phyloP scores from a whole-genome alignment of 2,888 invertebrate genomes.

The Conomelus anceps region DNA sequence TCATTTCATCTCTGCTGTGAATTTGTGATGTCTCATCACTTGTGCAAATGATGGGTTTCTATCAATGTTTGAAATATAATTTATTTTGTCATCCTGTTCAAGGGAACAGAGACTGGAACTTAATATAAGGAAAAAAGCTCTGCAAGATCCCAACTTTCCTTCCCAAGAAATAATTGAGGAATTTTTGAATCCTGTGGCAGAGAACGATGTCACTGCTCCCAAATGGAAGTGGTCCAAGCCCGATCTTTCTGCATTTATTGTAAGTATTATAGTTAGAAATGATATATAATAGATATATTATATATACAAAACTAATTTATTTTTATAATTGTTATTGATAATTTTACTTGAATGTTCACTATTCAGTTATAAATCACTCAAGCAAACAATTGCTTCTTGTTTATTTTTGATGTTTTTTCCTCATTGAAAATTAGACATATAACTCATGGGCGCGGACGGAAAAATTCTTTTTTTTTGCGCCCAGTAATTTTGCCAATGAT shows the following conservation, averaged over 20 bases:
- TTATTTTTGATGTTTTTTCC: too few relatives aligned
- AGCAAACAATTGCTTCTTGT: too few relatives aligned
- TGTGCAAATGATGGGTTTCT: too few relatives aligned
- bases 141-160: slow-evolving; percentile 59
- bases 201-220: slow-evolving; percentile 45
- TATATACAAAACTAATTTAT: too few relatives aligned
- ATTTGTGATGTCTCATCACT: too few relatives aligned
- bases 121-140: slow-evolving; percentile 58
- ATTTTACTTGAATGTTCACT: too few relatives aligned
- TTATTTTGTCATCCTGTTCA: too few relatives aligned
- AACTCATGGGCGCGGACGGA: background rate
- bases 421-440: slow-evolving; percentile 13
- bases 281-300: background rate
- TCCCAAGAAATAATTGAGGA: slow-evolving; percentile 66
- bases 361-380: too few relatives aligned
- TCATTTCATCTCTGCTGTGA: too few relatives aligned
- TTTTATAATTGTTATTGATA: too few relatives aligned
- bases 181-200: slow-evolving; percentile 54
- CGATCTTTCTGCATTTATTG: slow-evolving; percentile 61
- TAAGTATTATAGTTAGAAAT: slow-evolving; percentile 41
- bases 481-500: too few relatives aligned
- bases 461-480: too few relatives aligned
- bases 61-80: slow-evolving; percentile 2
- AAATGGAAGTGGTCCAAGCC: slow-evolving; percentile 59
- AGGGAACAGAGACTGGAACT: slow-evolving; percentile 60